Percentiles rank a stretch among this genome's conserved stretches.
phyloP scores from a whole-genome alignment of 2,888 invertebrate species.

The Pemphredon lugubris region DNA sequence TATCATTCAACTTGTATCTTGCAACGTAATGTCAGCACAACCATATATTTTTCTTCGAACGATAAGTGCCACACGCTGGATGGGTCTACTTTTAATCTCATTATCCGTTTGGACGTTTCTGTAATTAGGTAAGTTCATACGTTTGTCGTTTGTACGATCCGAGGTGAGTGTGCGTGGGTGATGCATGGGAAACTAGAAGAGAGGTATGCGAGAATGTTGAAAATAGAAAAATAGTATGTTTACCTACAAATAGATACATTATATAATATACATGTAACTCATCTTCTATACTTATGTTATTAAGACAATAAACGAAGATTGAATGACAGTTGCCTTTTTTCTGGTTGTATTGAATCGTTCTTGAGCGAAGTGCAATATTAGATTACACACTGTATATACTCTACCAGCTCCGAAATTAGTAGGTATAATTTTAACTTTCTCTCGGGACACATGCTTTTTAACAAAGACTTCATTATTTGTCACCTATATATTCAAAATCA shows the following conservation, averaged over 20 bases:
- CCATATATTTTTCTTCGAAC: too few species aligned
- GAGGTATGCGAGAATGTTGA: background rate
- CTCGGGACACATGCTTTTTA: too few species aligned
- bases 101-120: constrained; percentile 22
- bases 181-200: constrained; percentile 22
- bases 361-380: too few species aligned
- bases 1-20: too few species aligned
- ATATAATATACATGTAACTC: constrained; percentile 64
- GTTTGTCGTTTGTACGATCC: constrained; percentile 17
- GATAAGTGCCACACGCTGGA: constrained; percentile 8
- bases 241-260: constrained; percentile 54
- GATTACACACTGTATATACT: too few species aligned
- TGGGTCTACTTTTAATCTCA: constrained; percentile 31
- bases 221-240: constrained; percentile 45
- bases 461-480: too few species aligned
- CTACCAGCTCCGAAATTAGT: too few species aligned
- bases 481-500: too few species aligned
- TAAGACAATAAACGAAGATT: constrained; percentile 68
- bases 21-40: too few species aligned
- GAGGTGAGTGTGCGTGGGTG: constrained; percentile 26
- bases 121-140: constrained; percentile 22
- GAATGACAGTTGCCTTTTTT: constrained; percentile 24
- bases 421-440: too few species aligned
- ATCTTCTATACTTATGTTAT: constrained; percentile 70
- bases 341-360: background rate